Base-by-base conservation (phyloP, 2,113 vertebrate species). In the Mirounga angustirostris region DNA sequence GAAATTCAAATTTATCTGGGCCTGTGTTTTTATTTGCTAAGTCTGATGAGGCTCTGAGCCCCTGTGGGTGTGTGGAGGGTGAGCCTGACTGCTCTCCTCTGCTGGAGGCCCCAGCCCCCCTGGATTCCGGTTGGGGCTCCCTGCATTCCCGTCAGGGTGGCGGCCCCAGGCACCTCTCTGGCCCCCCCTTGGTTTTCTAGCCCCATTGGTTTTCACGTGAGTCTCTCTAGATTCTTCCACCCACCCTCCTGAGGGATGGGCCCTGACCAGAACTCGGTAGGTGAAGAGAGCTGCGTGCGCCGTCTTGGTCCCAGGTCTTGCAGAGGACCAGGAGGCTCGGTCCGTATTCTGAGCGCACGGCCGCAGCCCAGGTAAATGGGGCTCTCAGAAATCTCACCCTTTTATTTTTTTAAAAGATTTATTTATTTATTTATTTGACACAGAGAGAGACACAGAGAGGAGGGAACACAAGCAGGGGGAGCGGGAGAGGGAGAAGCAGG, bases 271-370 rank as follows among this genome's bases (percentile, higher is more conserved):
- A 19, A 69, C 16, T 2, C 28, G 13, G 59, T 33, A 4, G 40
- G 40, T 63, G 82, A 43, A 8, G 24, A 61, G 58, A 15, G 54
- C 76, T 33, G 28, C 19, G 6, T 21, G 56, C 0, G 2, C 56
- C 19, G 6, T 13, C 79, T 56, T 14, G 33, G 0, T 36, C 16
- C 7, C 52, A 4, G 79, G 33, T 21, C 1, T 5, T 13, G 33
- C 2, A 6, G 22, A 11, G 24, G 7, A 16, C 56, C 4, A 2
- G 80, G 56, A 40, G 36, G 56, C n/a, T 40, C 18, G 11, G 13
- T 59, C 80, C 2, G 1, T 4, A 4, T 36, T 21, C 40, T 54
- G 14, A 50, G 26, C 0, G 21, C 19, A 6, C 5, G 6, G 19
- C 50, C 2, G 30, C 16, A 21, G 15, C 76, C 76, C 28, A 0